Evolutionary conservation across 2,113 vertebrate species (phyloP), one percentile per base, ranked within the genome.

Genomic region (Hepsetus odoe): DNA sequence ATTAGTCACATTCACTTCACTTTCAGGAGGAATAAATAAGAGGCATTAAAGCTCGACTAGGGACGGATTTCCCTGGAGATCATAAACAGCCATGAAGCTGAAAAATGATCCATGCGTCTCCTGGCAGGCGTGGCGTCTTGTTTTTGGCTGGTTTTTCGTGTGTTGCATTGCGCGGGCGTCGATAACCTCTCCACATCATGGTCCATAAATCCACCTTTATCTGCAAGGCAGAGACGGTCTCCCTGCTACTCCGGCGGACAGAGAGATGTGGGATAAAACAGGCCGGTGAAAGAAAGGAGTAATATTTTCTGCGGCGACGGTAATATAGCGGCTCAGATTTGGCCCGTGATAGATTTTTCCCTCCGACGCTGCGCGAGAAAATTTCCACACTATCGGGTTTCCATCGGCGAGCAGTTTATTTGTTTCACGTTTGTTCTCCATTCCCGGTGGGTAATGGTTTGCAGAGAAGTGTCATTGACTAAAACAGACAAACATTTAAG

Each of bases 401-500:
- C 86, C 83, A 92, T 92, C 87, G 87, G 85, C 85, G 85, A 90
- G 86, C 33, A 79, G 88, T 90, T 90, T 91, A 90, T 93, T 92
- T 91, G 88, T 90, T 91, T 91, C 87, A 85, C 87, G 76, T 89
- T 91, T 86, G 84, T 88, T 90, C 88, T 80, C 84, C 44, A 67
- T 82, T 90, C 87, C 85, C 86, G 35, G 77, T 86, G 87, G 89
- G 83, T 91, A 89, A 91, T 87, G 88, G 88, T 92, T 90, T 91
- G 90, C 87, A 74, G 85, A 79, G 84, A 91, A 88, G 86, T 91
- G 91, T 89, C 92, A 91, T 88, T 92, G 92, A 92, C 91, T 92
- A 91, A 92, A 93, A 92, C 86, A 89, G 89, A 91, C 88, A 89
- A 91, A 92, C 91, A 91, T 92, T 92, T 92, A 92, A 86, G 88